These are phyloP conservation scores for Rhinolophus ferrumequinum DNA, from an alignment of 2,113 vertebrate genomes.

Conservation along the genomic window DNA sequence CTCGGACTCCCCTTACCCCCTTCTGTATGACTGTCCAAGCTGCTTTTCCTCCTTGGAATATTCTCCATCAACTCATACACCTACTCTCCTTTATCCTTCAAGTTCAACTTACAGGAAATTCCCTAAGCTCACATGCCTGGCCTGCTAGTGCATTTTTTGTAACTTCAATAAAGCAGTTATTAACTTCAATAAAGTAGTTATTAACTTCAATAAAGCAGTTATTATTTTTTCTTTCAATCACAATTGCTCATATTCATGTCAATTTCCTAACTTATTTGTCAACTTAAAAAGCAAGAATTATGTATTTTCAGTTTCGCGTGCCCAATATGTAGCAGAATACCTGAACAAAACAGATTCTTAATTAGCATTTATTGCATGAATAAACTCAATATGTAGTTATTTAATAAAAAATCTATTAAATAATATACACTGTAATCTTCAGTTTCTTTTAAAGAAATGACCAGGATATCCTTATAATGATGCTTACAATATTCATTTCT, in stretches of 20 bases:
- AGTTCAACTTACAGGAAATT: neutral
- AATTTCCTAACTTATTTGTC: neutral
- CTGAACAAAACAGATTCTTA: neutral
- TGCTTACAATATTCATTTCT: constrained; percentile 83
- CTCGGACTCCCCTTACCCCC: fast-evolving
- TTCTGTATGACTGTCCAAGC: neutral
- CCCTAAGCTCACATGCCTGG: too few relatives aligned
- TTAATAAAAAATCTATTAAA: constrained; percentile 52
- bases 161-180: neutral
- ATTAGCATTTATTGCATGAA: neutral
- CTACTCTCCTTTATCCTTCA: neutral
- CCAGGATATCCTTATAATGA: constrained; percentile 75
- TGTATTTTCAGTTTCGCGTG: neutral
- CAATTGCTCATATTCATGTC: neutral
- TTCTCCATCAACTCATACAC: neutral
- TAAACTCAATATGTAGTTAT: neutral
- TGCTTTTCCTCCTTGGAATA: neutral
- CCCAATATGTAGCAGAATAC: neutral
- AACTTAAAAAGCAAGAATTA: neutral
- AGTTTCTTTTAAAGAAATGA: constrained; percentile 64
- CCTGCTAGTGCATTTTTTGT: neutral
- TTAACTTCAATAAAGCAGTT: neutral
- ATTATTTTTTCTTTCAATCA: neutral
- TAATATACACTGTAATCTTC: constrained; percentile 57
- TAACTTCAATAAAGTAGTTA: too few relatives aligned